phyloP scores from a whole-genome alignment of 2,113 vertebrate genomes.

The Penelope pileata region DNA sequence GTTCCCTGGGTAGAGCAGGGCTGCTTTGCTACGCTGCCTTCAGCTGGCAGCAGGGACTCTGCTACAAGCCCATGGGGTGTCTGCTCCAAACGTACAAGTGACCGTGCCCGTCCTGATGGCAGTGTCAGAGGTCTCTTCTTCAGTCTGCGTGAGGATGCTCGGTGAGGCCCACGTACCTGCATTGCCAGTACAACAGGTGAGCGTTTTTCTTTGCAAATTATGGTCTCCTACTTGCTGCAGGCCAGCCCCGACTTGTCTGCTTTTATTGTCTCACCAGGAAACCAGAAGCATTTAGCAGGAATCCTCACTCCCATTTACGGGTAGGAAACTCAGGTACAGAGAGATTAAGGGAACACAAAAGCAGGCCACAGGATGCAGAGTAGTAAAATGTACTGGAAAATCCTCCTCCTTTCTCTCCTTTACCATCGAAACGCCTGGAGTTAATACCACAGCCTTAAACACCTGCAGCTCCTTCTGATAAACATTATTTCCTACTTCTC shows the following conservation, averaged over 20 bases:
- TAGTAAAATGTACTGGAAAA: neutral
- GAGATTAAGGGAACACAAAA: constrained; percentile 7
- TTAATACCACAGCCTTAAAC: neutral
- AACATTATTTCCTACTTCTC: neutral
- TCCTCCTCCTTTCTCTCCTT: neutral
- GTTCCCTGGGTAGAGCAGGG: neutral
- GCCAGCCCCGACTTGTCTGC: neutral
- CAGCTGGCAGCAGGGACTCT: neutral
- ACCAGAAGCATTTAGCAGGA: neutral
- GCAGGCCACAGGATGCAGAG: neutral
- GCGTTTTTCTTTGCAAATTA: neutral
- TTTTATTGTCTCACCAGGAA: neutral
- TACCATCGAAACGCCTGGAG: neutral
- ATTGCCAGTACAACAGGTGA: neutral
- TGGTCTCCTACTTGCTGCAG: neutral
- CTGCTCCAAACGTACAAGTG: neutral
- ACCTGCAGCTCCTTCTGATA: neutral
- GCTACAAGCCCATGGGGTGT: neutral
- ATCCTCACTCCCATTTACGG: constrained; percentile 1
- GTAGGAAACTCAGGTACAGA: neutral
- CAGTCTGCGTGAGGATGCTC: neutral
- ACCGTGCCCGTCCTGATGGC: neutral
- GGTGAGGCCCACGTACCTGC: neutral
- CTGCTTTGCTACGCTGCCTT: accelerated
- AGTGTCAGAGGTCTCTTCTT: neutral